Percentiles rank a stretch among this genome's conserved stretches.
phyloP scores from a whole-genome alignment of 1,140 invertebrate genomes.

The Teleopsis dalmanni region DNA sequence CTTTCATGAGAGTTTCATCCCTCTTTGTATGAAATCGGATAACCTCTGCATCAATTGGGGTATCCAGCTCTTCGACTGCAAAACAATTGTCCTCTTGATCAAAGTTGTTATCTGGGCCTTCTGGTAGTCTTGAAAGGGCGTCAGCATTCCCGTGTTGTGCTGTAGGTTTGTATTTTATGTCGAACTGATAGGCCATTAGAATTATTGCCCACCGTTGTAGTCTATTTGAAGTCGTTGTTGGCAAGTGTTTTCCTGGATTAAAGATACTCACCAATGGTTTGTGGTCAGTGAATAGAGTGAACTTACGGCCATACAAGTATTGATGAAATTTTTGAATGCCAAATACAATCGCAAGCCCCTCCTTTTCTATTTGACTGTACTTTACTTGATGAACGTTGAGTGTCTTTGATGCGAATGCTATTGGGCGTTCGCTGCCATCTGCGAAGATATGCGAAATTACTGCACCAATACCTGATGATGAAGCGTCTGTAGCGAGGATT shows the following conservation, averaged over 20 bases:
- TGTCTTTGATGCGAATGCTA: too few species aligned
- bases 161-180: constrained; percentile 17
- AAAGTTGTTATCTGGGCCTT: not conserved
- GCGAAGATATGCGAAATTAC: too few species aligned
- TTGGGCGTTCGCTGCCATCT: too few species aligned
- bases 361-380: too few species aligned
- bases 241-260: constrained; percentile 20
- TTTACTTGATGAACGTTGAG: too few species aligned
- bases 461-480: too few species aligned
- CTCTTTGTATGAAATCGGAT: not conserved
- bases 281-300: constrained; percentile 46
- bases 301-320: constrained; percentile 24
- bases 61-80: not conserved
- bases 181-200: constrained; percentile 19
- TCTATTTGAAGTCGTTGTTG: constrained; percentile 17
- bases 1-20: not conserved
- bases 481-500: too few species aligned
- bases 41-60: not conserved
- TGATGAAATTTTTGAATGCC: not conserved
- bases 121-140: constrained; percentile 19
- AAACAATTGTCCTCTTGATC: not conserved
- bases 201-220: constrained; percentile 32
- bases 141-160: constrained; percentile 20
- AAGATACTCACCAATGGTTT: constrained; percentile 43
- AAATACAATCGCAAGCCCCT: not conserved